Percentiles rank a stretch among this genome's conserved stretches.
phyloP scores from a whole-genome alignment of 2,888 invertebrate genomes.

The Yponomeuta evonymella region DNA sequence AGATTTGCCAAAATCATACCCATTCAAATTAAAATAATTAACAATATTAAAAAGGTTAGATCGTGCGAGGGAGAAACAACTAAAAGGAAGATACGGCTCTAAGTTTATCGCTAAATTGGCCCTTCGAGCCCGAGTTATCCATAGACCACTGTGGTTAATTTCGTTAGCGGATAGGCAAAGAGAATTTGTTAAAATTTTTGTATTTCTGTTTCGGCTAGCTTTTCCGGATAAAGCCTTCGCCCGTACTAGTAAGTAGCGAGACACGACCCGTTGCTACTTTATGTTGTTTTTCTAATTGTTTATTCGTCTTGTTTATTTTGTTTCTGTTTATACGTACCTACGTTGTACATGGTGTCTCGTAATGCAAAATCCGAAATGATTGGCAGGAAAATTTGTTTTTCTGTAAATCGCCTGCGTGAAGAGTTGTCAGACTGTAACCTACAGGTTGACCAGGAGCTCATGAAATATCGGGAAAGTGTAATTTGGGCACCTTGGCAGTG shows the following conservation, averaged over 20 bases:
- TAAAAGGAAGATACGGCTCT: too few relatives aligned
- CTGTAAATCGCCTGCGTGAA: background rate
- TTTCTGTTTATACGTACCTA: conserved; percentile 38
- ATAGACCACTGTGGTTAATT: background rate
- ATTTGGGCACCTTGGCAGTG: too few relatives aligned
- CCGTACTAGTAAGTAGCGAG: conserved; percentile 96
- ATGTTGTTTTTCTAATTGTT: conserved; percentile 32
- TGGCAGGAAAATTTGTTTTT: background rate
- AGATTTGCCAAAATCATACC: too few relatives aligned
- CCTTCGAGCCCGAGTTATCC: too few relatives aligned
- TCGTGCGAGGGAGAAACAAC: too few relatives aligned
- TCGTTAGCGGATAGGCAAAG: background rate
- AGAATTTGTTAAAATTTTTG: conserved; percentile 36
- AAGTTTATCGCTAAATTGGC: too few relatives aligned
- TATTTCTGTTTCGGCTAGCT: conserved; percentile 84
- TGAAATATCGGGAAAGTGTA: too few relatives aligned
- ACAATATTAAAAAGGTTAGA: too few relatives aligned
- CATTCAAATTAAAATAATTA: too few relatives aligned
- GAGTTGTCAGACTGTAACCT: too few relatives aligned
- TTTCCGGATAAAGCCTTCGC: conserved; percentile 99
- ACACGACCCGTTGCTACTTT: conserved; percentile 66
- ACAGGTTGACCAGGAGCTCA: too few relatives aligned
- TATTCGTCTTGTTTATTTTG: conserved; percentile 28
- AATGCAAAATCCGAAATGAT: background rate
- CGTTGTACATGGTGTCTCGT: conserved; percentile 25